A percentile compares a stretch with the other conserved stretches of the same genome.
Evolutionary conservation across 2,113 vertebrate genomes (phyloP).

Genomic region (Choloepus hoffmanni): DNA sequence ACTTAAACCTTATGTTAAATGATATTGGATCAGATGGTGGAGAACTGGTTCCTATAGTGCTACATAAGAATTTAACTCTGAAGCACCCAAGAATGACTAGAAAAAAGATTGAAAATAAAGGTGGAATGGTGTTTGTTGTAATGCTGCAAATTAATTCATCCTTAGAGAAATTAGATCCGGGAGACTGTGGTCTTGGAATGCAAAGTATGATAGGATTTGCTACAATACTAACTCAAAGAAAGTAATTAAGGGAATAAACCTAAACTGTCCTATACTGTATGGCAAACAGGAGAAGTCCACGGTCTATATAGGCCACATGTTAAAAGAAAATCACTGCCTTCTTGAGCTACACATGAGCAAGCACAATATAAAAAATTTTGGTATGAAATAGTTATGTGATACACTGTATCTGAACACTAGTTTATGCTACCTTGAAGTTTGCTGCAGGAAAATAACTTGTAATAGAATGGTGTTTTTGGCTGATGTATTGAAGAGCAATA

Average conservation of each 20-base stretch:
- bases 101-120: conserved; percentile 92
- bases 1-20: conserved; percentile 94
- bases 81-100: conserved; percentile 91
- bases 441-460: conserved; percentile 92
- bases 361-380: conserved; percentile 88
- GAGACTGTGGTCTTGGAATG: conserved; percentile 92
- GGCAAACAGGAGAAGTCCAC: conserved; percentile 92
- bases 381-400: conserved; percentile 89
- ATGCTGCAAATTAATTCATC: conserved; percentile 91
- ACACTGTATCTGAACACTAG: conserved; percentile 88
- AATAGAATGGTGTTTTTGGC: conserved; percentile 89
- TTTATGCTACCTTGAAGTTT: conserved; percentile 94
- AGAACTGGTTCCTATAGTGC: conserved; percentile 88
- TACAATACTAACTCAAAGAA: conserved; percentile 87
- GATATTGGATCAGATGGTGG: conserved; percentile 90
- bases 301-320: conserved; percentile 89
- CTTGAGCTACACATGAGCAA: conserved; percentile 93
- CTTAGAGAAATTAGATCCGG: conserved; percentile 92
- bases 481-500: conserved; percentile 88
- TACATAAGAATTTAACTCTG: conserved; percentile 89
- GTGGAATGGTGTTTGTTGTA: conserved; percentile 91
- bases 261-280: conserved; percentile 91
- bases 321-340: conserved; percentile 89
- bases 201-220: conserved; percentile 89
- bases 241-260: conserved; percentile 87